Percentiles rank a stretch among this genome's conserved stretches.
These are phyloP conservation scores for Falco biarmicus DNA, from an alignment of 2,797 vertebrate genomes.

Conservation along the genomic window DNA sequence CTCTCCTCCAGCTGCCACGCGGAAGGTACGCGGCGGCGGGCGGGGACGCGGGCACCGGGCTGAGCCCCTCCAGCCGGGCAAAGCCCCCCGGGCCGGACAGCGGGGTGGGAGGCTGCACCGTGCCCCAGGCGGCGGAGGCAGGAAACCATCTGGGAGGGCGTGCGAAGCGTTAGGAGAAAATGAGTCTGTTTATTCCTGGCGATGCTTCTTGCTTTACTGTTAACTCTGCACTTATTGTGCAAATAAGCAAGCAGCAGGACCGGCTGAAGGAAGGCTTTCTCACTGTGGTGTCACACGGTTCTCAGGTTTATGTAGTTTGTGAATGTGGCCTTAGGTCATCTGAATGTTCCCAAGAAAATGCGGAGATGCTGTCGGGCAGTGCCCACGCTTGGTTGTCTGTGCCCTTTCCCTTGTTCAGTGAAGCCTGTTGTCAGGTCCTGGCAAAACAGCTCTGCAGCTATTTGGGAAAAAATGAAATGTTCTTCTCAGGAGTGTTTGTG, in stretches of 20 bases:
- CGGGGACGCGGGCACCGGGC: no score
- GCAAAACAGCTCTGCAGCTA: background rate
- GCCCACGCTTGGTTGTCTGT: background rate
- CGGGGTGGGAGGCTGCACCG: no score
- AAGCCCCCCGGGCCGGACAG: no score
- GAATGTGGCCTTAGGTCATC: background rate
- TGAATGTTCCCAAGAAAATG: constrained; percentile 29
- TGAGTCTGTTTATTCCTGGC: no score
- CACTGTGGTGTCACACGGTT: background rate
- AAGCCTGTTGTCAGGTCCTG: background rate
- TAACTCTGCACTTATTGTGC: no score
- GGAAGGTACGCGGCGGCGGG: no score
- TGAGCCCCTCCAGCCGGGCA: no score
- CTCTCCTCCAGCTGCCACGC: no score
- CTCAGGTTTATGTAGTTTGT: background rate
- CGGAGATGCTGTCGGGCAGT: background rate
- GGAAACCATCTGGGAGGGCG: no score
- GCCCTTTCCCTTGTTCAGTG: background rate
- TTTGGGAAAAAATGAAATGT: background rate
- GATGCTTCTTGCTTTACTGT: no score
- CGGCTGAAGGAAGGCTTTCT: background rate
- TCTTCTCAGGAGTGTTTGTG: background rate
- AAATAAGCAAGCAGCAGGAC: background rate
- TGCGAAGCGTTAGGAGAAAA: no score
- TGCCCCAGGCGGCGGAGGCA: no score